Base-by-base conservation (phyloP, 1,140 invertebrate species). In the Drosophila murphyi region DNA sequence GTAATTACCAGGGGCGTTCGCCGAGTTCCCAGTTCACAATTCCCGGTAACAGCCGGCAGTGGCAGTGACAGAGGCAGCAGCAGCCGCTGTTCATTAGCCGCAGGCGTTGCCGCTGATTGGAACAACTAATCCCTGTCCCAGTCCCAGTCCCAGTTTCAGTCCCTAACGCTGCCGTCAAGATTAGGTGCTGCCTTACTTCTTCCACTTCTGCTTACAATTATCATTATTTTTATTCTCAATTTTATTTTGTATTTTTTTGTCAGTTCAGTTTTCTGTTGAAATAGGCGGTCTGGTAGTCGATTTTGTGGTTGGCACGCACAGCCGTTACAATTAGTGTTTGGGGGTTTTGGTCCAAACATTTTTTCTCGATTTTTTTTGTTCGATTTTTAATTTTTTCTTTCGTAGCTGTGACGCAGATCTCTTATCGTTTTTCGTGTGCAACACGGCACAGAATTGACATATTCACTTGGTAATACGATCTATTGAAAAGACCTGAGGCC, bases 51-150 rank as follows among this genome's bases (percentile, higher is more conserved):
- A 61, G 64, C 60, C 65, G 59, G 60, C 79, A 72, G 68, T 39
- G 47, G 54, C 54, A 54, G 37, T 50, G 37, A 20, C 37, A 41
- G 37, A 2, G 37, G 31, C 43, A 47, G 48, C 45, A 61, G 34
- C 41, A 50, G 62, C 63, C 34, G 75, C 32, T 63, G 60, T 88
- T 89, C 85, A 90, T 89, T 89, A 89, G 85, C 85, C 75, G 85
- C 85, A 85, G 85, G 85, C 85, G 85, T 89, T 89, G 85, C 81
- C 86, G 71, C 86, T 89, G 85, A 89, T 89, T 89, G 85, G 85
- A 81, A 81, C 78, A 79, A 69, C 75, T 77, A 77, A 77, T 77
- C 75, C 71, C 63, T 67, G 45, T 54, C 59, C 72, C 82, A 76
- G 69, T 79, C 80, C 80, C 76, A 45, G 20, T 20, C 20, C 20